phyloP scores from a whole-genome alignment of 2,113 vertebrate genomes.

The Chamaea fasciata region DNA sequence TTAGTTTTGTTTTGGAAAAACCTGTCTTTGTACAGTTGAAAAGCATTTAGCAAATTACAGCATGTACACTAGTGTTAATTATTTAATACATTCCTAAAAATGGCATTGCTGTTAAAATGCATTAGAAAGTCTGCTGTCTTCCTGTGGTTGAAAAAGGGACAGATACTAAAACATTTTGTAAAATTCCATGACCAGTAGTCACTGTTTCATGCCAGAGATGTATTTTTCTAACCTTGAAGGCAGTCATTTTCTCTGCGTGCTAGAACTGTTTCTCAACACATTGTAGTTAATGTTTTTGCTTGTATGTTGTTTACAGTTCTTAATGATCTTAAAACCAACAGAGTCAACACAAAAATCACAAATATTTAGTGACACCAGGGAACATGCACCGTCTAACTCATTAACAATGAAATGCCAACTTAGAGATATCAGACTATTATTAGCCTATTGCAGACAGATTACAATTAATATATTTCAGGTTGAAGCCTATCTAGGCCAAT shows the following conservation, averaged over 20 bases:
- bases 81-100: background rate
- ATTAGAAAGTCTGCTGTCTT: background rate
- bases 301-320: background rate
- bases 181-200: background rate
- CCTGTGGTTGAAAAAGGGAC: background rate
- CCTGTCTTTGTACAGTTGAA: background rate
- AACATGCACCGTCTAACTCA: background rate
- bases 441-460: background rate
- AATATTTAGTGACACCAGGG: background rate
- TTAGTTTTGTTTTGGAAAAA: background rate
- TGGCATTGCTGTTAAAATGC: background rate
- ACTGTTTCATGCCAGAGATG: background rate
- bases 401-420: background rate
- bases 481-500: background rate
- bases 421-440: background rate
- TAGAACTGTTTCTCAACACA: background rate
- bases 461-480: background rate
- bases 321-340: background rate
- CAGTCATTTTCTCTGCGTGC: background rate
- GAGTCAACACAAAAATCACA: background rate
- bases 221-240: background rate
- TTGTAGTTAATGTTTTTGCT: background rate
- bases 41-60: background rate
- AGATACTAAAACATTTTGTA: background rate
- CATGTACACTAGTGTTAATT: background rate